Base-by-base conservation (phyloP, 2,797 vertebrate species). In the Podarcis lilfordi region DNA sequence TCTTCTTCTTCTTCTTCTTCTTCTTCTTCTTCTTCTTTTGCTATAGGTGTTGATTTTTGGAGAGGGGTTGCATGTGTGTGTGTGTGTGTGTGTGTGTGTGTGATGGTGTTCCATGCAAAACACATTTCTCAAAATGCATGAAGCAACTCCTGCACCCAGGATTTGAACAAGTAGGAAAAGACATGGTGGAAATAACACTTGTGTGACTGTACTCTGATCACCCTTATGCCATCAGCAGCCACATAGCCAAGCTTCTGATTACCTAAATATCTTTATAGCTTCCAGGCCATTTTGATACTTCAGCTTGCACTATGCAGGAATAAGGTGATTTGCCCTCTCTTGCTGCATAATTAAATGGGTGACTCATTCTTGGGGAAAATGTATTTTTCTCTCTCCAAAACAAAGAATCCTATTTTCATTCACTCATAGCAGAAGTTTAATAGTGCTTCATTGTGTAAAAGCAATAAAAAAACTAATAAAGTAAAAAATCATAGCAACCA, bases 271-370 rank as follows among this genome's bases (percentile, higher is more conserved):
- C 74, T 80, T 43, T 37, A 50, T 80, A 80, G 40, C 59, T 43
- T 75, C 25, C 55, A 76, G 68, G 68, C 59, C 40, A 83, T 69
- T 43, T 74, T 25, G 40, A 32, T 88, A 72, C 61, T 88, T 78
- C 40, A 59, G 68, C 25, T 64, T 45, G 15, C 50, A 8, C 9
- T 50, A 15, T 50, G 37, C 15, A 32, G 68, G n/a, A 64, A 80
- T 85, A 50, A 75, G 43, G 32, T 35, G 74, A 80, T 85, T 72
- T 64, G 35, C 40, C 35, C 21, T 45, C 61, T 74, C 23, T 40
- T 86, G 45, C 64, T 69, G 43, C 79, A 89, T 76, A 69, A 82
- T 69, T 89, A 86, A 81, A 81, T 55, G 66, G 8, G 32, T 89
- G 64, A 85, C 88, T 89, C 74, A 83, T 68, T 88, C 40, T 69